Conservation (phyloP, 2,113 vertebrate genomes). For the Lamprotornis superbus region DNA sequence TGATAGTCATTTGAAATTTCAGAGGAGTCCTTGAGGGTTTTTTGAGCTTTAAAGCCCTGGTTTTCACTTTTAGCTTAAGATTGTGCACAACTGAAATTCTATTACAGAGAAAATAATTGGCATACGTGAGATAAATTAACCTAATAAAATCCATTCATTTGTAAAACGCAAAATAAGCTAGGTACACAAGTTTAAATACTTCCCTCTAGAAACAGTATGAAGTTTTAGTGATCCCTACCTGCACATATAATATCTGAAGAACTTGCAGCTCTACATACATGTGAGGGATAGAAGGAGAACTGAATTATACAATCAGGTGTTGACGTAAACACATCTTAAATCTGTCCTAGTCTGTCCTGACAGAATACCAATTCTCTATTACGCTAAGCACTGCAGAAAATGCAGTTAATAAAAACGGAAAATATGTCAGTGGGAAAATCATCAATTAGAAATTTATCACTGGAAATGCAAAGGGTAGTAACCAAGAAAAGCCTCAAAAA, state of each 20-base stretch:
- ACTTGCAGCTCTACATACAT: not conserved
- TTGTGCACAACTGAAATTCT: not conserved
- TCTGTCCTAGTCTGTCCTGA: not conserved
- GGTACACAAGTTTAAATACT: not conserved
- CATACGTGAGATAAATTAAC: not conserved
- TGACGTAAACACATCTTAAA: not conserved
- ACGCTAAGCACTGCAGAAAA: not conserved
- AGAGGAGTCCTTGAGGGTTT: not conserved
- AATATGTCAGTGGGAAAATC: not conserved
- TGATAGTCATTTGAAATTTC: not conserved
- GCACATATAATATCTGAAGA: not conserved
- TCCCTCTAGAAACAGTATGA: not conserved
- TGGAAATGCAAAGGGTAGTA: not conserved
- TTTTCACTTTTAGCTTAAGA: not conserved
- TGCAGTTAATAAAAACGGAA: not conserved
- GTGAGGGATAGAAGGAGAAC: not conserved
- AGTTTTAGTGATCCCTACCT: not conserved
- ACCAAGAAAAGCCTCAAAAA: not conserved
- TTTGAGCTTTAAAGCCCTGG: not conserved
- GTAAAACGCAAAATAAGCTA: not conserved
- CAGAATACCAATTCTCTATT: not conserved
- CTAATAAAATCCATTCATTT: not conserved
- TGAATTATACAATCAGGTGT: not conserved
- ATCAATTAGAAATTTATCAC: not conserved
- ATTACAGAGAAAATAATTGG: not conserved